phyloP scores from a whole-genome alignment of 2,888 invertebrate genomes.

The Spisula subtruncata region DNA sequence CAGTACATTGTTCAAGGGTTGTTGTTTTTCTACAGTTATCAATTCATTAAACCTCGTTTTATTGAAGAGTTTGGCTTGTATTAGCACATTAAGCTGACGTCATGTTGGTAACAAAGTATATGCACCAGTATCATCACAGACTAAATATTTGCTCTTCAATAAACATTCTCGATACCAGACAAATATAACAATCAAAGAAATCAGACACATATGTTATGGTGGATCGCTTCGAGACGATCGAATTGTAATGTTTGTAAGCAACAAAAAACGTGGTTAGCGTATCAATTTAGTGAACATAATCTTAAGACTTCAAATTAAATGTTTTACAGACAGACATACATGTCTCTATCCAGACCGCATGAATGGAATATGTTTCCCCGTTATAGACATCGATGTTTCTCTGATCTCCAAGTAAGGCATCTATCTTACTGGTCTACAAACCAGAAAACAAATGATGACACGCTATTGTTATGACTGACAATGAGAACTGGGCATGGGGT shows the following conservation, averaged over 20 bases:
- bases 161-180: conserved; percentile 1
- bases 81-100: neutral
- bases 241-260: neutral
- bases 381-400: too few species aligned
- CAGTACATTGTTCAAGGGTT: neutral
- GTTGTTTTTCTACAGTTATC: neutral
- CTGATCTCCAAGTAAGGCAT: neutral
- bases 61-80: neutral
- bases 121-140: conserved; percentile 31
- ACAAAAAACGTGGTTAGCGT: neutral
- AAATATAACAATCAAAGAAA: conserved; percentile 40
- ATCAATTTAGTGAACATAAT: conserved; percentile 15
- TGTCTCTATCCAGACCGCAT: neutral
- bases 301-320: neutral
- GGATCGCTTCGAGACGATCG: neutral
- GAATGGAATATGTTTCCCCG: neutral
- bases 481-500: neutral
- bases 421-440: conserved; percentile 34
- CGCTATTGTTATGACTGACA: neutral
- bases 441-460: conserved; percentile 25
- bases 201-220: conserved; percentile 33
- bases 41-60: conserved; percentile 10
- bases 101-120: neutral
- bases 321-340: conserved; percentile 1
- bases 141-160: conserved; percentile 55